Conservation (phyloP, 2,113 vertebrate species). For the Stegostoma tigrinum region DNA sequence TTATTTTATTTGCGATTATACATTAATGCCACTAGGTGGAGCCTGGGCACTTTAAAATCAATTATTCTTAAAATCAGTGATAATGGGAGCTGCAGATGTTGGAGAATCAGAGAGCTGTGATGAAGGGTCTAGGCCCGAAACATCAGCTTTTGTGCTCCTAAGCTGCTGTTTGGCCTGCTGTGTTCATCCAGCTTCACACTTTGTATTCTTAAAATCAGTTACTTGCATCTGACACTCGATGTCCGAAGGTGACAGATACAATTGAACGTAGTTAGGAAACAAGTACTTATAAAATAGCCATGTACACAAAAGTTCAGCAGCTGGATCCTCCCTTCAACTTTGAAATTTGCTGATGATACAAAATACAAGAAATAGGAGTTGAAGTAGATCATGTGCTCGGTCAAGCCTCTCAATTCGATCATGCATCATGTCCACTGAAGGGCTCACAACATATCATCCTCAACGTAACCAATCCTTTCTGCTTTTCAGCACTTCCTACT, state of each 20-base stretch:
- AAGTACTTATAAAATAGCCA: background rate
- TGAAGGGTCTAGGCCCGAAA: no score
- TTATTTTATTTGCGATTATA: background rate
- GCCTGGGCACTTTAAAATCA: background rate
- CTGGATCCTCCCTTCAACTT: background rate
- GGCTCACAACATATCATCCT: no score
- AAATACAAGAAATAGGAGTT: background rate
- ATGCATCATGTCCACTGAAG: no score
- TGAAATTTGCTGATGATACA: background rate
- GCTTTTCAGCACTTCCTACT: no score
- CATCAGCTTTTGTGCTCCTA: no score
- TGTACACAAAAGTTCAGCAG: background rate
- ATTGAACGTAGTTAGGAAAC: background rate
- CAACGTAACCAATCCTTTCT: no score
- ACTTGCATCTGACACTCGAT: background rate
- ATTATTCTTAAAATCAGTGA: background rate
- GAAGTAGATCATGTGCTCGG: no score
- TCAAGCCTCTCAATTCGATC: no score
- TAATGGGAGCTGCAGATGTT: no score
- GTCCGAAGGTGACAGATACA: background rate
- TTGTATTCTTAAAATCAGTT: background rate
- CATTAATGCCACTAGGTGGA: background rate
- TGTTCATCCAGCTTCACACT: no score
- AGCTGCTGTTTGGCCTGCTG: no score
- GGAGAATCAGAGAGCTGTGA: no score